Base-by-base conservation (phyloP, 2,797 vertebrate genomes). In the Clarias platycephalus region DNA sequence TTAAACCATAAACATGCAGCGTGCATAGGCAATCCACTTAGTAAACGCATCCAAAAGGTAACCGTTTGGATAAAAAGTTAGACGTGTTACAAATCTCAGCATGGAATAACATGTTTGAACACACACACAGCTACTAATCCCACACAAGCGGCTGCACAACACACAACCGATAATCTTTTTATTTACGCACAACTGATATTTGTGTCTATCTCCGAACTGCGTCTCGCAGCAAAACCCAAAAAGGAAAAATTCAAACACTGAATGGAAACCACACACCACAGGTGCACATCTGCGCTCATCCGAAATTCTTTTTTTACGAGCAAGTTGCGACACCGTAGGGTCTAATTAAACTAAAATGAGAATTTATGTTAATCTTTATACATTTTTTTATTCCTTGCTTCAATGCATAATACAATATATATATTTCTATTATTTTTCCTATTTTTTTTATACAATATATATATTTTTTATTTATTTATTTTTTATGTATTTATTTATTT, bases 251-350 rank as follows among this genome's bases (percentile, higher is more conserved):
- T 82, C 67, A 58, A 64, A 64, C 81, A 24, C 70, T 66, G 81
- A 66, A 68, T 58, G 68, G 40, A 77, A 78, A 44, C 60, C 81
- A 74, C 67, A 86, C 80, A 86, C 74, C 72, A 77, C 82, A 83
- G 49, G 31, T n/a, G 74, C 71, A 63, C 58, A 63, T 28, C 71
- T 53, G 60, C 71, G 24, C 81, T 64, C 37, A 44, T 53, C 26
- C 20, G 31, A 74, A 40, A 34, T 63, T 24, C 70, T n/a, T 9
- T 40, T 40, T 64, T 15, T n/a, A 75, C 26, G 9, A 64, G 58
- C 70, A 13, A 75, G 70, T 34, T 26, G 37, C 6, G 37, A 64
- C 81, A 63, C 68, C 3, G 22, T 26, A 60, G 12, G 24, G 1
- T 67, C 1, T 62, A 62, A 78, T 79, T 49, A 64, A 15, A 16